Conservation (phyloP, 2,113 vertebrate species). For the Zapornia atra region DNA sequence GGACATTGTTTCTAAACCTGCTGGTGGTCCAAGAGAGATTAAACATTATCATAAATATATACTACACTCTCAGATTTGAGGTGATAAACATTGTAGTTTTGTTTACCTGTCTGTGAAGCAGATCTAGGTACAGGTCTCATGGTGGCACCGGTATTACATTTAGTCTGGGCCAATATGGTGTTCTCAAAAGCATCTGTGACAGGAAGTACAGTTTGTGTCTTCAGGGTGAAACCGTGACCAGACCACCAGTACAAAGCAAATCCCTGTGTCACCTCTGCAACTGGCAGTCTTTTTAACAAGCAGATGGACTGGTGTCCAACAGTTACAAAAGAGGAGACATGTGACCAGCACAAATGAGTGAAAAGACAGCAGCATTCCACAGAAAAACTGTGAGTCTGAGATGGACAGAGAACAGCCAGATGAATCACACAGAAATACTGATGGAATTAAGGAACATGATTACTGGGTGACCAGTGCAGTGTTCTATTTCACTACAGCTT, state of each 20-base stretch:
- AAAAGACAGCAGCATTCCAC: constrained; percentile 20
- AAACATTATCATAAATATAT: background rate
- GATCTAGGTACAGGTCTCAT: constrained; percentile 83
- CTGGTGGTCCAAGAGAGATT: background rate
- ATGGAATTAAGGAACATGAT: background rate
- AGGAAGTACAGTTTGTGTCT: constrained; percentile 66
- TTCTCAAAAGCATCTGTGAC: constrained; percentile 82
- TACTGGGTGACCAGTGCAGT: background rate
- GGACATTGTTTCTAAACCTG: background rate
- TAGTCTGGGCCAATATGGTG: constrained; percentile 78
- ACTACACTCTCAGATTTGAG: background rate
- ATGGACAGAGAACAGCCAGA: background rate
- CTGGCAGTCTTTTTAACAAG: background rate
- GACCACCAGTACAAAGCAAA: background rate
- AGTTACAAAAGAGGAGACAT: background rate
- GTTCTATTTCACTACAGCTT: constrained; percentile 23
- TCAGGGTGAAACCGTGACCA: constrained; percentile 24
- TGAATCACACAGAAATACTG: background rate
- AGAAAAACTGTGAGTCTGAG: background rate
- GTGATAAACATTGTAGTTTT: background rate
- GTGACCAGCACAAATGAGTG: background rate
- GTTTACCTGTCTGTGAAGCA: constrained; percentile 90
- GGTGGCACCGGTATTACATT: constrained; percentile 73
- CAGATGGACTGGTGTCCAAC: background rate
- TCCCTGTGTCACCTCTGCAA: background rate